A percentile compares a stretch with the other conserved stretches of the same genome.
Conservation (phyloP, 1,140 invertebrate genomes). For the Drosophila dunni region DNA sequence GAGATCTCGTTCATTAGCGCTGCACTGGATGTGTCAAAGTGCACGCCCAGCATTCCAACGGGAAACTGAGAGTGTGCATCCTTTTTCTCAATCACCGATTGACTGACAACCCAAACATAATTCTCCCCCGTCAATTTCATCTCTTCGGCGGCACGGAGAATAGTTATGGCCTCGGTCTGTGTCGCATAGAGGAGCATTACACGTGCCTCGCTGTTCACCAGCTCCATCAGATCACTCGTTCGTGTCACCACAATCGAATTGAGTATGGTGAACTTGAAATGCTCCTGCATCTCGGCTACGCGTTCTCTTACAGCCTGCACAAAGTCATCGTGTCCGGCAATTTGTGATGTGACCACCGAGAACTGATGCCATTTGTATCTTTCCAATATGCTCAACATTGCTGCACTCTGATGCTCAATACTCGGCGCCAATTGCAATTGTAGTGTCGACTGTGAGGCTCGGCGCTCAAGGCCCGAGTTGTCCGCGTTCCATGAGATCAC, state of each 20-base stretch:
- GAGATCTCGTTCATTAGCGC: constrained; percentile 94
- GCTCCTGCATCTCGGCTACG: constrained; percentile 92
- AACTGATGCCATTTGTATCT: constrained; percentile 99
- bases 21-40: constrained; percentile 94
- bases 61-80: constrained; percentile 94
- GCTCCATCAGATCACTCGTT: constrained; percentile 88
- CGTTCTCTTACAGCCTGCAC: constrained; percentile 95
- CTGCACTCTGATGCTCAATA: constrained; percentile 96
- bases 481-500: constrained; percentile 98
- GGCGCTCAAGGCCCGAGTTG: constrained; percentile 93
- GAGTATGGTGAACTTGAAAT: constrained; percentile 95
- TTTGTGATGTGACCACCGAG: constrained; percentile 95
- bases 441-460: constrained; percentile 92
- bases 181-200: constrained; percentile 97
- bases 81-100: constrained; percentile 93
- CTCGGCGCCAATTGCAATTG: constrained; percentile 96
- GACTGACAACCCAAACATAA: constrained; percentile 98
- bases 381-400: constrained; percentile 96
- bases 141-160: constrained; percentile 92
- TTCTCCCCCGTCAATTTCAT: constrained; percentile 96
- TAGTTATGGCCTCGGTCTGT: constrained; percentile 93
- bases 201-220: constrained; percentile 95
- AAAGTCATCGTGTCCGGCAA: constrained; percentile 97
- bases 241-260: constrained; percentile 92
- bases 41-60: constrained; percentile 96